A percentile compares a stretch with the other conserved stretches of the same genome.
Evolutionary conservation across 2,113 vertebrate species (phyloP).

Genomic region (Nymphicus hollandicus): DNA sequence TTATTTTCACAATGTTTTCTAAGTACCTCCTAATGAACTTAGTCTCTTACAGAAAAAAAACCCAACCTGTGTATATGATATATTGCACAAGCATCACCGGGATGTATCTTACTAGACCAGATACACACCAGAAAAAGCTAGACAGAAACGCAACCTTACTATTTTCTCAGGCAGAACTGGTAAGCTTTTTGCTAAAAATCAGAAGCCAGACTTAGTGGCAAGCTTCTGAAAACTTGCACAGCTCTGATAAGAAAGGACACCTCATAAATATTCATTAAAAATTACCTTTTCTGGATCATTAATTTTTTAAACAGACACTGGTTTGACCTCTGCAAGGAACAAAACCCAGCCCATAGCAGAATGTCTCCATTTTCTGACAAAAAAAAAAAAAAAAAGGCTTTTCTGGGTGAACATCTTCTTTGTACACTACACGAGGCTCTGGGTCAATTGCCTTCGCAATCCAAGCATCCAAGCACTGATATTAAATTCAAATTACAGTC

Average conservation of each 20-base stretch:
- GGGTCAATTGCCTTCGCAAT: conserved; percentile 62
- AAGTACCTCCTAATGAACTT: not conserved
- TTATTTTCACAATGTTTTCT: not conserved
- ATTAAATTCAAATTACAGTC: conserved; percentile 69
- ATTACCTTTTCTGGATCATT: conserved; percentile 82
- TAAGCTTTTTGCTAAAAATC: conserved; percentile 65
- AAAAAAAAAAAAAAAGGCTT: conserved; percentile 29
- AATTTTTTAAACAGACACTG: conserved; percentile 80
- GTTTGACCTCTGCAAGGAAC: conserved; percentile 77
- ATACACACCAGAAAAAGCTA: conserved; percentile 6
- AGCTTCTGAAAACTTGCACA: conserved; percentile 75
- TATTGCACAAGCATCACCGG: not conserved
- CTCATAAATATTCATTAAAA: conserved; percentile 84
- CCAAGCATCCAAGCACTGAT: conserved; percentile 50
- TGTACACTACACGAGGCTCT: conserved; percentile 38
- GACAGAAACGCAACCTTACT: conserved; percentile 45
- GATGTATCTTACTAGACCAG: conserved; percentile 7
- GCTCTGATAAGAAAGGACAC: conserved; percentile 79
- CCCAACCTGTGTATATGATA: fast-evolving
- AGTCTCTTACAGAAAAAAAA: not conserved
- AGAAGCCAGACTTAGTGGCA: conserved; percentile 69
- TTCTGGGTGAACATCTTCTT: conserved; percentile 63
- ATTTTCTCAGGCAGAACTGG: conserved; percentile 40
- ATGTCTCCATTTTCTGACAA: conserved; percentile 57
- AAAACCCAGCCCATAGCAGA: conserved; percentile 57